A percentile compares a stretch with the other conserved stretches of the same genome.
phyloP scores from a whole-genome alignment of 1,140 invertebrate species.

The Tigriopus japonicus region DNA sequence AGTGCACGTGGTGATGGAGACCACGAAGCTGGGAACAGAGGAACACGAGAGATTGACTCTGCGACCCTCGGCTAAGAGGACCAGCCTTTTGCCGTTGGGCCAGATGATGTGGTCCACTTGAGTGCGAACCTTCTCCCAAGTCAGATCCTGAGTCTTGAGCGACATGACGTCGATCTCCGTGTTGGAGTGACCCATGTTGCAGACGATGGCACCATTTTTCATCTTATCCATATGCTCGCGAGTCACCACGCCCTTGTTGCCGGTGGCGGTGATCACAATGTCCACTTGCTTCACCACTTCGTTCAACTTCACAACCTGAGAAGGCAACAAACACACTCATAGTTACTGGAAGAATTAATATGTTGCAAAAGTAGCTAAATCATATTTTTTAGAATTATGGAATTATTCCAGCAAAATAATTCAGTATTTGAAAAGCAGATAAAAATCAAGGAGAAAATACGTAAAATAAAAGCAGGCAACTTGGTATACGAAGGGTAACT shows the following conservation, averaged over 20 bases:
- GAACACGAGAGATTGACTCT: constrained; percentile 91
- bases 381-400: no score
- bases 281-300: constrained; percentile 32
- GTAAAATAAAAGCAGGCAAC: no score
- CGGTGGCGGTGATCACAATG: constrained; percentile 32
- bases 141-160: constrained; percentile 4
- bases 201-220: constrained; percentile 33
- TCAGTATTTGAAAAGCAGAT: no score
- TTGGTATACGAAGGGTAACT: no score
- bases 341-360: no score
- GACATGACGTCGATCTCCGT: constrained; percentile 32
- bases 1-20: constrained; percentile 81
- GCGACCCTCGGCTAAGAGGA: constrained; percentile 75
- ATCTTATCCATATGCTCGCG: constrained; percentile 30
- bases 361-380: no score
- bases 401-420: no score
- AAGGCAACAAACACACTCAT: no score
- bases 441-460: no score
- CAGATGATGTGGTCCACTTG: constrained; percentile 72
- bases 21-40: constrained; percentile 89
- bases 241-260: constrained; percentile 33
- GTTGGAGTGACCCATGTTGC: constrained; percentile 37
- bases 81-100: constrained; percentile 76
- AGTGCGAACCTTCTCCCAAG: constrained; percentile 2
- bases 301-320: constrained; percentile 65